Evolutionary conservation across 2,888 invertebrate genomes (phyloP).

Genomic region (Heliconius aoede): DNA sequence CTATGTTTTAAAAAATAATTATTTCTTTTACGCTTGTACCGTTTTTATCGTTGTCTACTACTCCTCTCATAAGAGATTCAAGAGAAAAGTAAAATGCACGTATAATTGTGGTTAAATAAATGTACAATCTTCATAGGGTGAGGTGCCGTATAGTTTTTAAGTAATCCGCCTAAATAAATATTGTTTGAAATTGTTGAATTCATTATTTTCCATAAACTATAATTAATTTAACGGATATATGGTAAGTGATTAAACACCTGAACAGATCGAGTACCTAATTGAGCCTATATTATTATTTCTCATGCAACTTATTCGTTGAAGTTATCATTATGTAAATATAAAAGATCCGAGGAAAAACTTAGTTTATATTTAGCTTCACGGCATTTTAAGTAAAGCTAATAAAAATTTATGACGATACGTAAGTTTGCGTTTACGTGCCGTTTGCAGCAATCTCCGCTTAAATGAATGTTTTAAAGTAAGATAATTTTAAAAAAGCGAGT

Average conservation of each 20-base stretch:
- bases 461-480: constrained; percentile 1
- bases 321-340: constrained; percentile 12
- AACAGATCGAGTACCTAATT: background rate
- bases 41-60: no score
- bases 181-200: no score
- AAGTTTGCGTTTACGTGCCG: constrained; percentile 11
- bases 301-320: background rate
- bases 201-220: background rate
- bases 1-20: no score
- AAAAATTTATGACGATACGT: constrained; percentile 21
- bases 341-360: constrained; percentile 9
- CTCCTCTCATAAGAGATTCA: no score
- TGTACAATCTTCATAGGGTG: no score
- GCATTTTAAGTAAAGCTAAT: constrained; percentile 14
- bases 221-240: background rate
- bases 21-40: no score
- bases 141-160: no score
- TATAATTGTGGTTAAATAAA: no score
- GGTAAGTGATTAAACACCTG: background rate
- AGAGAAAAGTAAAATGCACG: no score
- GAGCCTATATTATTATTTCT: background rate
- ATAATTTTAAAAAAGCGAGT: constrained; percentile 5
- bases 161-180: no score
- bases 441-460: constrained; percentile 9
- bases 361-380: constrained; percentile 21